phyloP scores from a whole-genome alignment of 37 sponge, comb jelly and placozoan genomes.

The Cliona cf. orientalis region DNA sequence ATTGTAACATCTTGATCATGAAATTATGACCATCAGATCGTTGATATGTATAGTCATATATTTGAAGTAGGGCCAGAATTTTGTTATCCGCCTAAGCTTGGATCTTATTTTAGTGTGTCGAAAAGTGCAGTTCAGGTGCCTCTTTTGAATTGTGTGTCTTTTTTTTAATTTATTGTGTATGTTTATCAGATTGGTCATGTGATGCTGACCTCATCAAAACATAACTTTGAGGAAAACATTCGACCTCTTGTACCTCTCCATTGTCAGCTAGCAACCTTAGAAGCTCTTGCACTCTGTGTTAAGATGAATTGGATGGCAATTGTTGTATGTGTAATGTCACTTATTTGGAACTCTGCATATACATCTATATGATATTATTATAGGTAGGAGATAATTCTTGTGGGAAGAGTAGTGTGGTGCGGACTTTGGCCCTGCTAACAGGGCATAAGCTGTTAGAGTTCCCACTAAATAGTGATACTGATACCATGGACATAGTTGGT shows the following conservation, averaged over 20 bases:
- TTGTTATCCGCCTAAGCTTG: slow-evolving; percentile 10
- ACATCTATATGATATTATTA: background rate
- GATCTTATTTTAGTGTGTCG: slow-evolving; percentile 30
- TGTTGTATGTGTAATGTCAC: slow-evolving; percentile 51
- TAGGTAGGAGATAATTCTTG: slow-evolving; percentile 83
- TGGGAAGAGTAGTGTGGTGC: slow-evolving; percentile 84
- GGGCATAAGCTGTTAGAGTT: slow-evolving; percentile 92
- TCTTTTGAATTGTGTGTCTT: background rate
- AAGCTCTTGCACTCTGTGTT: slow-evolving; percentile 77
- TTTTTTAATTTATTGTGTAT: background rate
- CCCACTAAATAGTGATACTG: slow-evolving; percentile 92
- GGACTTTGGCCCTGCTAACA: slow-evolving; percentile 74
- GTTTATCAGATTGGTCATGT: slow-evolving; percentile 69
- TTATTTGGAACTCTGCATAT: background rate
- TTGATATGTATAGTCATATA: background rate
- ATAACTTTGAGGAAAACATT: background rate
- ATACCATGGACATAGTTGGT: slow-evolving; percentile 91
- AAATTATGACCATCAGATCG: too few relatives aligned
- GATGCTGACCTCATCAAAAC: slow-evolving; percentile 6
- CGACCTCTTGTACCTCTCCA: slow-evolving; percentile 30
- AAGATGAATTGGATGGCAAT: slow-evolving; percentile 94
- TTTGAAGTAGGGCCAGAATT: background rate
- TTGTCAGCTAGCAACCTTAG: slow-evolving; percentile 68
- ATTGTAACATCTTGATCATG: background rate
- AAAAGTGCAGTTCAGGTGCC: slow-evolving; percentile 16